A percentile compares a stretch with the other conserved stretches of the same genome.
Evolutionary conservation across 2,797 vertebrate species (phyloP).

Genomic region (Coranthus polyacanthus): DNA sequence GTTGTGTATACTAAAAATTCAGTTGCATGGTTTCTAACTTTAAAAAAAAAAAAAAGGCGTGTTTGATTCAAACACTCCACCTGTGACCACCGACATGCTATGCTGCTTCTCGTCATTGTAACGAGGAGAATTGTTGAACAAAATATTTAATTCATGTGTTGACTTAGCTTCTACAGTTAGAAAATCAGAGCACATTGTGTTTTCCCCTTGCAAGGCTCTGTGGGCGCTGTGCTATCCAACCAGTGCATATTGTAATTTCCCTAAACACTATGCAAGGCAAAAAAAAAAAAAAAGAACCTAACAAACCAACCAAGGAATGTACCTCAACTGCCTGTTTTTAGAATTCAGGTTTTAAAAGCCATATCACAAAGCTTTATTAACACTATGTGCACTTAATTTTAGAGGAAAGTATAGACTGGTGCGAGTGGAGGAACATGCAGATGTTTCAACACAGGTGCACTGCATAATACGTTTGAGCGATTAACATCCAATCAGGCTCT

Average conservation of each 20-base stretch:
- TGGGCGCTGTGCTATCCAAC: constrained; percentile 25
- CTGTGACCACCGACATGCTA: constrained; percentile 15
- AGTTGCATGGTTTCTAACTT: too few relatives aligned
- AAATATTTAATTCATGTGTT: constrained; percentile 48
- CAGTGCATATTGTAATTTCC: constrained; percentile 24
- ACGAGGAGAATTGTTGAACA: constrained; percentile 13
- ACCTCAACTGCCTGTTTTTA: not conserved
- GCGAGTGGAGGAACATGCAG: too few relatives aligned
- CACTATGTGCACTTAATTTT: constrained; percentile 1
- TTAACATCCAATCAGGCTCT: too few relatives aligned
- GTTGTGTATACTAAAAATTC: too few relatives aligned
- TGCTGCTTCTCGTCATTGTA: not conserved
- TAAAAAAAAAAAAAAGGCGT: not conserved
- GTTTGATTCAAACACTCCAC: constrained; percentile 26
- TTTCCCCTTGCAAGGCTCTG: constrained; percentile 19
- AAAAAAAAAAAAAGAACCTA: constrained; percentile 2
- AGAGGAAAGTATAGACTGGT: too few relatives aligned
- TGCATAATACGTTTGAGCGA: too few relatives aligned
- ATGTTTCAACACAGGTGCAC: too few relatives aligned
- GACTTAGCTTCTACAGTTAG: constrained; percentile 33
- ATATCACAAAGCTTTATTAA: not conserved
- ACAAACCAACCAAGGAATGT: not conserved
- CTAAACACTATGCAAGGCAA: constrained; percentile 1
- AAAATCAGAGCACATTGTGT: constrained; percentile 29
- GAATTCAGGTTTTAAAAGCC: not conserved